Conservation (phyloP, 37 sponge, comb jelly and placozoan genomes). For the Ianthella basta region DNA sequence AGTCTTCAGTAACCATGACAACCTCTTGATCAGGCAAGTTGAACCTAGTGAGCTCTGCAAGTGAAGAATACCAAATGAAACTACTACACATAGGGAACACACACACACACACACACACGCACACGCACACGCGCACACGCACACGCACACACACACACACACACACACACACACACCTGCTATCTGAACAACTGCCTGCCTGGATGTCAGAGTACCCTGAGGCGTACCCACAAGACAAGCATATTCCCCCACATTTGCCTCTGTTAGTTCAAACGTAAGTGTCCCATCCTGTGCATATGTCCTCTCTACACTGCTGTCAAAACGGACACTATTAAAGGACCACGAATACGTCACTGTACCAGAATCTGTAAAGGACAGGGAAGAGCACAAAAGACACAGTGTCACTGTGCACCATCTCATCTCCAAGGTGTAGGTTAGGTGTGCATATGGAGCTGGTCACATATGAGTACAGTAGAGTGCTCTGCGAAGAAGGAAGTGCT, state of each 20-base stretch:
- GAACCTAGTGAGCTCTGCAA: neutral
- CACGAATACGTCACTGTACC: neutral
- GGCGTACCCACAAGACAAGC: neutral
- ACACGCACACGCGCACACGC: conserved; percentile 27
- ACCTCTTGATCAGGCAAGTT: neutral
- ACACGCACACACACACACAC: conserved; percentile 34
- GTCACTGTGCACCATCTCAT: too few species aligned
- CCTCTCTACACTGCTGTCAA: neutral
- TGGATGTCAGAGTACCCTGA: neutral
- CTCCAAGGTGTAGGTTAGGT: too few species aligned
- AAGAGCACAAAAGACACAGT: too few species aligned
- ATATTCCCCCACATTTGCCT: neutral
- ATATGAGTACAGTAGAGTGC: too few species aligned
- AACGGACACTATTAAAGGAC: conserved; percentile 7
- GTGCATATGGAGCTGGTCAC: too few species aligned
- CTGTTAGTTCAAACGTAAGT: neutral
- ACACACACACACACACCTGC: conserved; percentile 19
- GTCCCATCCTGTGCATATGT: neutral
- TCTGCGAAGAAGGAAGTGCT: too few species aligned
- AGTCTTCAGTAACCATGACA: neutral
- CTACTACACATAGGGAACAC: neutral
- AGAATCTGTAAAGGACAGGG: neutral
- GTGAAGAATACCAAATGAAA: neutral
- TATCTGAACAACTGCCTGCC: neutral
- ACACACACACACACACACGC: conserved; percentile 24